Evolutionary conservation across 2,797 vertebrate species (phyloP).

Genomic region (Tympanoctomys barrerae): DNA sequence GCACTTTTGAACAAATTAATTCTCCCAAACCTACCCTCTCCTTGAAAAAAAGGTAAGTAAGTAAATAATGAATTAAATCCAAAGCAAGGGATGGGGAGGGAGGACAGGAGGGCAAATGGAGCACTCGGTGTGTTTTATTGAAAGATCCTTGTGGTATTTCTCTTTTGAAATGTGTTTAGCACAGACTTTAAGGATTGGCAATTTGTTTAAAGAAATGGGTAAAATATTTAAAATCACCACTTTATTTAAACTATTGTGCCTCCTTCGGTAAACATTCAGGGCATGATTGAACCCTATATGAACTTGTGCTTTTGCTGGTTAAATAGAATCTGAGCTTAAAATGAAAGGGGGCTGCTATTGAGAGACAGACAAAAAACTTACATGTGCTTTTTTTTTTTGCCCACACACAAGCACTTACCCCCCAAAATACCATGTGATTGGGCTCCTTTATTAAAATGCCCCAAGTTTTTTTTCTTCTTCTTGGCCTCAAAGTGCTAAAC

Average conservation of each 20-base stretch:
- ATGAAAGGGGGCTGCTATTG: slow-evolving; percentile 88
- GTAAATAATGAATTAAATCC: slow-evolving; percentile 74
- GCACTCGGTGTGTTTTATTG: slow-evolving; percentile 81
- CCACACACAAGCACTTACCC: slow-evolving; percentile 91
- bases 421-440: slow-evolving; percentile 88
- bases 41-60: not conserved
- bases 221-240: slow-evolving; percentile 91
- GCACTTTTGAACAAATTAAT: slow-evolving; percentile 67
- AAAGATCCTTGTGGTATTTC: slow-evolving; percentile 87
- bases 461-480: slow-evolving; percentile 71
- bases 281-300: slow-evolving; percentile 92
- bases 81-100: slow-evolving; percentile 37
- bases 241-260: slow-evolving; percentile 92
- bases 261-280: slow-evolving; percentile 91
- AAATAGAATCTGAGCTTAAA: slow-evolving; percentile 89
- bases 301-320: slow-evolving; percentile 91
- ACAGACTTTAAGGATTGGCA: slow-evolving; percentile 88
- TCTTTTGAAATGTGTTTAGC: slow-evolving; percentile 89
- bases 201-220: slow-evolving; percentile 92
- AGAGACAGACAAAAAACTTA: slow-evolving; percentile 90
- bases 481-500: slow-evolving; percentile 91
- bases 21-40: slow-evolving; percentile 76
- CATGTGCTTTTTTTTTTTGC: slow-evolving; percentile 89
- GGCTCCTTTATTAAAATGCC: slow-evolving; percentile 90
- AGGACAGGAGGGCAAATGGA: slow-evolving; percentile 63